These are phyloP conservation scores for Epinephelus moara DNA, from an alignment of 2,113 vertebrate species.

Conservation along the genomic window DNA sequence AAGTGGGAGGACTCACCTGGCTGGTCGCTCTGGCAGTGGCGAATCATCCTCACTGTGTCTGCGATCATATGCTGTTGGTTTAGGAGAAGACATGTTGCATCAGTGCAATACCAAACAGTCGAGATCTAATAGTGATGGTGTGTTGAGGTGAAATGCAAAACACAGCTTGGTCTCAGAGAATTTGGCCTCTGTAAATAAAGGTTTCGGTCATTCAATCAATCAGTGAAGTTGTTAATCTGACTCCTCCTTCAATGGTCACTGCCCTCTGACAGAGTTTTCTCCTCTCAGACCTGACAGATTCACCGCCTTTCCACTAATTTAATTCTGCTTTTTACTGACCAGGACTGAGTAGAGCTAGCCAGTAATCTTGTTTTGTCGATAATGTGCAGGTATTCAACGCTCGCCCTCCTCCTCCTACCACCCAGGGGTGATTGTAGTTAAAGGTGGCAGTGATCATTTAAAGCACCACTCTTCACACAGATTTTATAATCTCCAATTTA, in stretches of 20 bases:
- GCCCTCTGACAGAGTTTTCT: not conserved
- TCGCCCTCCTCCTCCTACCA: not conserved
- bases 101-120: not conserved
- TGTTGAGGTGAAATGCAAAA: not conserved
- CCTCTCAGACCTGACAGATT: not conserved
- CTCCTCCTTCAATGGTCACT: too few species aligned
- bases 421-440: not conserved
- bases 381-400: not conserved
- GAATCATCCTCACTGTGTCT: conserved; percentile 94
- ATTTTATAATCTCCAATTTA: not conserved
- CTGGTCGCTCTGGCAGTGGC: conserved; percentile 95
- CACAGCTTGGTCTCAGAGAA: not conserved
- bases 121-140: not conserved
- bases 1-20: conserved; percentile 84
- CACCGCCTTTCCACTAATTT: too few species aligned
- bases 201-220: not conserved
- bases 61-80: conserved; percentile 94
- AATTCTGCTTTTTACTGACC: not conserved
- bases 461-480: not conserved
- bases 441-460: not conserved
- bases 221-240: not conserved
- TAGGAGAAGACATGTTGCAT: conserved; percentile 32
- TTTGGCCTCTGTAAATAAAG: not conserved
- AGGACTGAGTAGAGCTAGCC: not conserved
- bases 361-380: not conserved